Evolutionary conservation across 2,797 vertebrate genomes (phyloP), one percentile per base, ranked within the genome.

Genomic region (Enteromius radiatus): DNA sequence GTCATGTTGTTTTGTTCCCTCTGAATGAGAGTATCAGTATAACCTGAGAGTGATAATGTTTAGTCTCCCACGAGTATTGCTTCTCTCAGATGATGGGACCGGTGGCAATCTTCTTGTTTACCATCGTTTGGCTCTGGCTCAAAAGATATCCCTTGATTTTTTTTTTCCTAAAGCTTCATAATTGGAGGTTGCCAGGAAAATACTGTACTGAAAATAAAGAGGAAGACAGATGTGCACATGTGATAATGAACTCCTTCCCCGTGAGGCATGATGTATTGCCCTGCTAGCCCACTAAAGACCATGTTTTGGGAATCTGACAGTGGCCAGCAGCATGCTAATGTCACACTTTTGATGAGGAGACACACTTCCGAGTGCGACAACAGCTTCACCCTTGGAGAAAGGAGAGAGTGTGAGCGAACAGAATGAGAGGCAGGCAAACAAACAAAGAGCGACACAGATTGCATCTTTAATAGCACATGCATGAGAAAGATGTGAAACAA

Each of bases 381-480:
- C 85, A 85, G 88, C 89, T 80, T 87, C 86, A 89, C 85, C 73
- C 83, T 88, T 92, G 90, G 89, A 92, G 88, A 89, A 88, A 78
- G 78, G 86, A 82, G 79, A 63, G 61, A 31, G 61, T 31, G 28
- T 31, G 61, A 63, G 61, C 0, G 61, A 31, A 17, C 6, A 31
- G 28, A 82, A 83, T 82, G 85, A 84, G 5, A 61, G 59, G 56
- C 33, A 87, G 86, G 56, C 83, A 82, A 86, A 89, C 90, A 93
- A 92, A 92, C 90, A 93, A 93, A 94, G 91, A 91, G 87, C 88
- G 92, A 92, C 92, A 92, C 91, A 93, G 92, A 93, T 93, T 92
- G 90, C 89, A 92, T 94, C 92, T 91, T 92, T 93, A 91, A 91
- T 86, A 86, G 92, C 87, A 85, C 86, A 91, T 90, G 89, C 89